Percentiles rank a stretch among this genome's conserved stretches.
Evolutionary conservation across 2,113 vertebrate species (phyloP).

Genomic region (Cygnus atratus): DNA sequence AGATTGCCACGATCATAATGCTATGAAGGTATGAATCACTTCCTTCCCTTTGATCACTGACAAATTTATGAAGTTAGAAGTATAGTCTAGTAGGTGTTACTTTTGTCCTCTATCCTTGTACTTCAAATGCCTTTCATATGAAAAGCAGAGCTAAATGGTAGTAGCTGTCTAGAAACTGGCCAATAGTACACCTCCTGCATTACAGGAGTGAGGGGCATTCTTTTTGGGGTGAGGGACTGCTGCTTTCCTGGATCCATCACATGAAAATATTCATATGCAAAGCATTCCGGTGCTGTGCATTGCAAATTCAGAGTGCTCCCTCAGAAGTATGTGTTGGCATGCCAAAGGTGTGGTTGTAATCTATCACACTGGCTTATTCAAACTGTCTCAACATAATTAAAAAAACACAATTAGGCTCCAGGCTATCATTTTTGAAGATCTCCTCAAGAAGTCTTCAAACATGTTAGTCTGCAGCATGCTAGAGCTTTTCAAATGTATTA

Average conservation of each 20-base stretch:
- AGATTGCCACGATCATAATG: background rate
- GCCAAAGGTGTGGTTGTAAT: slow-evolving; percentile 56
- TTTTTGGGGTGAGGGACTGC: background rate
- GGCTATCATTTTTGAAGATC: slow-evolving; percentile 44
- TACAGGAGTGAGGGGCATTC: background rate
- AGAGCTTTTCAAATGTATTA: background rate
- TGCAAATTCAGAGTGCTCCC: background rate
- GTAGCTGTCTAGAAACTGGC: background rate
- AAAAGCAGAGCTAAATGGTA: background rate
- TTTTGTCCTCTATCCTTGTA: background rate
- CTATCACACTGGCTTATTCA: slow-evolving; percentile 36
- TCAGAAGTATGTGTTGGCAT: background rate
- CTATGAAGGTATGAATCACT: background rate
- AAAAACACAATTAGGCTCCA: slow-evolving; percentile 27
- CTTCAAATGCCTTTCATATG: background rate
- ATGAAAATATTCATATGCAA: background rate
- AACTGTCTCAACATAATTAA: slow-evolving; percentile 52
- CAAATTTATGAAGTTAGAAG: background rate
- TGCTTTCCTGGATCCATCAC: background rate
- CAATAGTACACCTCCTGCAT: background rate
- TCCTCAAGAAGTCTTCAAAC: slow-evolving; percentile 29
- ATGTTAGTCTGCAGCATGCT: background rate
- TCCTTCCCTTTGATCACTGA: slow-evolving; percentile 9
- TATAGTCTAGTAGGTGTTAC: background rate
- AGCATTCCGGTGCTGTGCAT: background rate